Evolutionary conservation across 2,113 vertebrate species (phyloP), one percentile per base, ranked within the genome.

Genomic region (Globicephala melas): DNA sequence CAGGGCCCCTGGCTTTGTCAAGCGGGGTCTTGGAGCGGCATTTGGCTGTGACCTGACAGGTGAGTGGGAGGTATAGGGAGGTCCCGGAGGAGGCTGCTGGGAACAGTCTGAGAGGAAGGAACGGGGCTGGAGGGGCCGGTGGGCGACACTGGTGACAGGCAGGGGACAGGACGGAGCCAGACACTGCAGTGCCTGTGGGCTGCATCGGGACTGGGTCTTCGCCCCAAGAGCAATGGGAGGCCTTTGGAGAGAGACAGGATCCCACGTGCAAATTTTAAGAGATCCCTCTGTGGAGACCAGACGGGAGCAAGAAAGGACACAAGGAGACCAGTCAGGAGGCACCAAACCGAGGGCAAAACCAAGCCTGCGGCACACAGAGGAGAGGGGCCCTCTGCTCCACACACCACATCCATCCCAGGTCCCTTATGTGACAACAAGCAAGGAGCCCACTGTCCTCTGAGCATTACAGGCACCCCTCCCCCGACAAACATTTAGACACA

Each of bases 341-440:
- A 13, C 71, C 47, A 33, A 76, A 76, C 33, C 4, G 11, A 33
- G 60, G 21, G n/a, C 31, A 85, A 67, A 77, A 55, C 41, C 3
- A 31, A 55, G 60, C n/a, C 28, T 0, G 2, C 6, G 17, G 18
- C 58, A 33, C 13, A 26, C n/a, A 41, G 76, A 44, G 13, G 47
- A 11, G 3, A 33, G 26, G 20, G n/a, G 13, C 8, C 8, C 25
- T 44, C 23, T 18, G 33, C 20, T 1, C 15, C 26, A 21, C 10
- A 53, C 20, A 0, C 21, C 20, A 28, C 6, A 38, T 7, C 47
- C 31, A 14, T 3, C n/a, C 44, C 10, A 36, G 50, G 12, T 17
- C 28, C 12, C 55, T 28, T 53, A 6, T 0, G 0, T 8, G 1
- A 81, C 4, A 8, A 70, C 0, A 1, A 4, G 28, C 33, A 53